phyloP scores from a whole-genome alignment of 2,797 vertebrate genomes.

The Rhabdomys pumilio region DNA sequence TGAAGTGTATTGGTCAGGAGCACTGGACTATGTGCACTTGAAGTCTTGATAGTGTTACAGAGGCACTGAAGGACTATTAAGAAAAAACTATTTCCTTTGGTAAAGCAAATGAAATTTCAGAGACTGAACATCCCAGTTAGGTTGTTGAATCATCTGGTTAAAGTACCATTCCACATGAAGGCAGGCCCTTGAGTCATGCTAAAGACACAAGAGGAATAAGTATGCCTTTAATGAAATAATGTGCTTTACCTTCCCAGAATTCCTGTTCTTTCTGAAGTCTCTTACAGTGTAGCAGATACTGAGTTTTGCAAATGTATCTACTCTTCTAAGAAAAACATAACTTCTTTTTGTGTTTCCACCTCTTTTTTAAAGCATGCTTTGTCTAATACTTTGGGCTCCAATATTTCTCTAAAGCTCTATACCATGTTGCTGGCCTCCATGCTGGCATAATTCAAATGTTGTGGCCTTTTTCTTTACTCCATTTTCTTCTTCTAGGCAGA shows the following conservation, averaged over 20 bases:
- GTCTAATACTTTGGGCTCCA: not conserved
- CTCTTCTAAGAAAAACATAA: not conserved
- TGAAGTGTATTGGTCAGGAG: constrained; percentile 41
- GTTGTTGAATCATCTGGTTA: not conserved
- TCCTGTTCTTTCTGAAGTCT: not conserved
- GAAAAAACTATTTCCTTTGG: not conserved
- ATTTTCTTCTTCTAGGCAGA: not conserved
- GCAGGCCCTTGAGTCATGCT: not conserved
- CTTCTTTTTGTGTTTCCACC: not conserved
- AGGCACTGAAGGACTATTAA: not conserved
- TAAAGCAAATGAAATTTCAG: not conserved
- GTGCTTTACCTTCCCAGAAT: not conserved
- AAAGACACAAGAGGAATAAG: not conserved
- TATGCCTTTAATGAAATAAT: not conserved
- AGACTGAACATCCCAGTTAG: not conserved
- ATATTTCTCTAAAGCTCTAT: not conserved
- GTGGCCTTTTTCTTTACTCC: not conserved
- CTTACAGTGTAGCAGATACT: not conserved
- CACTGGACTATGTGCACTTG: not conserved
- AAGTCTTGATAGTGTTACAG: constrained; percentile 29
- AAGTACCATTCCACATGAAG: not conserved
- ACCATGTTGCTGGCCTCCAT: not conserved
- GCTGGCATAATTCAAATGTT: not conserved
- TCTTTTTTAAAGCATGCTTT: not conserved
- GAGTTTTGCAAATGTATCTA: not conserved